A percentile compares a stretch with the other conserved stretches of the same genome.
These are phyloP conservation scores for Aurelia coerulea DNA, from an alignment of 30 jellyfish, hydroid and myxozoan genomes.

Conservation along the genomic window DNA sequence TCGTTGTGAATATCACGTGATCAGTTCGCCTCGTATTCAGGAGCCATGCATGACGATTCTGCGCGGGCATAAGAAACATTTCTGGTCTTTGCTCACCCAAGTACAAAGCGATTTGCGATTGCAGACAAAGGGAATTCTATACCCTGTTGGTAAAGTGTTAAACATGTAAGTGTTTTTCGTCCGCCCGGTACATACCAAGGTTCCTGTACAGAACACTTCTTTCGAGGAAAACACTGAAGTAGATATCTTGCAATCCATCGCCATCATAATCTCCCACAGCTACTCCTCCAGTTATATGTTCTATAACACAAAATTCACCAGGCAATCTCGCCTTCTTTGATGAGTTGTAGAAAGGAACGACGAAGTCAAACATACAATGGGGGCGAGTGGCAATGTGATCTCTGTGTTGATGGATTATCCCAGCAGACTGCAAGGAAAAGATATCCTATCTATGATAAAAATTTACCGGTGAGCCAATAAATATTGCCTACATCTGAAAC, in stretches of 20 bases:
- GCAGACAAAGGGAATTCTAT: too few relatives aligned
- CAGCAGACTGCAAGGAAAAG: conserved; percentile 69
- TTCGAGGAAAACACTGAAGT: conserved; percentile 67
- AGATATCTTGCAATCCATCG: conserved; percentile 92
- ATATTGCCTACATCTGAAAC: too few relatives aligned
- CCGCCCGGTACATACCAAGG: conserved; percentile 44
- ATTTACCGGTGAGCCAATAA: too few relatives aligned
- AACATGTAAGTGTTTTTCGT: too few relatives aligned
- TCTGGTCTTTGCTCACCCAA: too few relatives aligned
- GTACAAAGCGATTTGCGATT: too few relatives aligned
- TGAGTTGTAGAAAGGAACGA: conserved; percentile 77
- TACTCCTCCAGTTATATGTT: conserved; percentile 91
- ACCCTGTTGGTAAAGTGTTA: too few relatives aligned
- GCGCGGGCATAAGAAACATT: too few relatives aligned
- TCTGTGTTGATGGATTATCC: conserved; percentile 83
- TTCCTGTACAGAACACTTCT: conserved; percentile 87
- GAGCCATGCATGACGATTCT: too few relatives aligned
- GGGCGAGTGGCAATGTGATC: conserved; percentile 86
- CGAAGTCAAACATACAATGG: conserved; percentile 82
- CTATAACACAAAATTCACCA: conserved; percentile 86
- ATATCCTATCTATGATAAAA: too few relatives aligned
- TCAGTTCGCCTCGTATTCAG: too few relatives aligned
- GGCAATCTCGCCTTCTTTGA: conserved; percentile 65
- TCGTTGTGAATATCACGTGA: too few relatives aligned
- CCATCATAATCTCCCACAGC: conserved; percentile 98